phyloP scores from a whole-genome alignment of 2,113 vertebrate genomes.

The Tiliqua scincoides region DNA sequence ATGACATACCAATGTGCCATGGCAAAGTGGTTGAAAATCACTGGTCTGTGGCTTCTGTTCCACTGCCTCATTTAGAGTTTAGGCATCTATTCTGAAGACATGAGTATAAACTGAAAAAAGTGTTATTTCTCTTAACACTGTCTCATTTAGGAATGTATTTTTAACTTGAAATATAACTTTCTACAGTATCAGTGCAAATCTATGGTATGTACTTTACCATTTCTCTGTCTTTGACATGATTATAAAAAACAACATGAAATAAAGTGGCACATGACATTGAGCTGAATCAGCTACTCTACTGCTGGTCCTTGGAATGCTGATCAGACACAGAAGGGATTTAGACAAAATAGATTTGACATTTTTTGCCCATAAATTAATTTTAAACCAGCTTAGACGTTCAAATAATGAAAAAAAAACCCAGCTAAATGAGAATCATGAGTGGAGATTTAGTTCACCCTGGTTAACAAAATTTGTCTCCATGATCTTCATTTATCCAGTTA shows the following conservation, averaged over 20 bases:
- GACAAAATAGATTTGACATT: background rate
- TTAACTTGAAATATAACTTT: background rate
- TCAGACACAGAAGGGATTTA: background rate
- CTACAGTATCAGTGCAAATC: background rate
- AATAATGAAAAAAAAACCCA: background rate
- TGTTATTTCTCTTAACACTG: too few relatives aligned
- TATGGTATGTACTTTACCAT: background rate
- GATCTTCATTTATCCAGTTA: background rate
- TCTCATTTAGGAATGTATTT: background rate
- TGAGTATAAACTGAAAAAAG: background rate
- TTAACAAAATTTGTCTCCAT: background rate
- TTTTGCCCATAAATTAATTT: constrained; percentile 6
- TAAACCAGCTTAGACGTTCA: background rate
- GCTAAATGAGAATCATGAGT: constrained; percentile 12
- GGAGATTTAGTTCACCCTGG: background rate
- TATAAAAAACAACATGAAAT: background rate
- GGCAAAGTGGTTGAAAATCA: too few relatives aligned
- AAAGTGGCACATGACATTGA: background rate
- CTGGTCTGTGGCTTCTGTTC: too few relatives aligned
- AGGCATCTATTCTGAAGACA: too few relatives aligned
- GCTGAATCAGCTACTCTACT: background rate
- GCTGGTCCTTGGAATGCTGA: background rate
- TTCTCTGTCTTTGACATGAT: background rate
- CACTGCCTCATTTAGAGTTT: too few relatives aligned
- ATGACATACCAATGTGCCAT: too few relatives aligned